Evolutionary conservation across 2,797 vertebrate species (phyloP), one percentile per base, ranked within the genome.

Genomic region (Leptodactylus fallax): DNA sequence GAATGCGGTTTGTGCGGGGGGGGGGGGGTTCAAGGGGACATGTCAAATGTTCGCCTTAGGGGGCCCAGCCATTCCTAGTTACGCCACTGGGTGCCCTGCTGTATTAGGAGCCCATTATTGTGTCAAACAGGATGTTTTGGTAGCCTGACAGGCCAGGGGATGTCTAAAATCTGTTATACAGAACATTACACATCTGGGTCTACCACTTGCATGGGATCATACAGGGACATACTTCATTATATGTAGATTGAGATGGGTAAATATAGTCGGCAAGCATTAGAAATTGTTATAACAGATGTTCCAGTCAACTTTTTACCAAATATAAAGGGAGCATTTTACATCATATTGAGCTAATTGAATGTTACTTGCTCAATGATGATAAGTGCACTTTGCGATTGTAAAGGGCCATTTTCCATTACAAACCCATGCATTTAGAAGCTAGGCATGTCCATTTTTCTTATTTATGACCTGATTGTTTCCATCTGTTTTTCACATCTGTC

Each of bases 401-500:
- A 86, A 79, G 74, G 17, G 60, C 61, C 25, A 69, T 65, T 69
- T 71, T 69, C 76, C 23, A 67, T 71, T 45, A 79, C 74, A 56
- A 56, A 16, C 19, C 7, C 7, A 12, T 79, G 49, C n/a, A 67
- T 67, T 56, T 69, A 36, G 53, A 53, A 69, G 47, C 55, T 77
- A 27, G 36, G n/a, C 56, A 47, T 71, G 78, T 51, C 85, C 85
- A 72, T 90, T 90, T 91, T 74, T 87, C 79, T 93, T 91, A 91
- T 89, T 86, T 90, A 78, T 88, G 90, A 90, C 85, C 90, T 92
- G 86, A 91, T 92, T 92, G 86, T 90, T 82, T 90, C 72, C 81
- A 11, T 92, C 90, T 89, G 82, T 92, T 93, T 88, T 83, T 91
- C 91, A 89, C 91, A 91, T 91, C 91, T 91, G 86, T 92, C 93